phyloP scores from a whole-genome alignment of 2,113 vertebrate genomes.

The Tor tambroides region DNA sequence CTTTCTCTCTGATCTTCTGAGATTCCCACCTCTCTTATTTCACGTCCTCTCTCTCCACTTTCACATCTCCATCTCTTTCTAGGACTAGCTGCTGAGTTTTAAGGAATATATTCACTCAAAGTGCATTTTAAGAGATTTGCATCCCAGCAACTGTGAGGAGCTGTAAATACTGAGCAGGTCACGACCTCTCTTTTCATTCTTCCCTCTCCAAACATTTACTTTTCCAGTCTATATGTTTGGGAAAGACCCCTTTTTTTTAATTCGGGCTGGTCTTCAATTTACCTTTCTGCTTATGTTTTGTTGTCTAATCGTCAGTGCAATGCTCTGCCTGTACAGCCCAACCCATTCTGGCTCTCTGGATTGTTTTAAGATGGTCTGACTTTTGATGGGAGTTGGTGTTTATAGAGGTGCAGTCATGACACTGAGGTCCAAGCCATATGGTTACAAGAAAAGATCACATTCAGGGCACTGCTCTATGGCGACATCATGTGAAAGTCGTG shows the following conservation, averaged over 20 bases:
- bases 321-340: not conserved
- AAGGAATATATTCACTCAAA: not conserved
- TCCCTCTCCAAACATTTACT: constrained; percentile 55
- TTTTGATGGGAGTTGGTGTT: not conserved
- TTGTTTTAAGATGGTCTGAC: not conserved
- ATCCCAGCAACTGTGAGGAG: constrained; percentile 31
- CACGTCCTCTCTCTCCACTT: not conserved
- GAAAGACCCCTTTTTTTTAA: constrained; percentile 17
- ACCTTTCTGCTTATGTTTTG: not conserved
- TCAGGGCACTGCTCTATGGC: too few species aligned
- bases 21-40: constrained; percentile 12
- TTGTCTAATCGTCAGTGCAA: not conserved
- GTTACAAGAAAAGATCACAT: not conserved
- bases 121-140: constrained; percentile 40
- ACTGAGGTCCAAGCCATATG: not conserved
- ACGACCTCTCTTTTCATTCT: constrained; percentile 5
- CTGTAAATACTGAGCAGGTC: constrained; percentile 22
- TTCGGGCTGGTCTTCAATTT: not conserved
- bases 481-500: too few species aligned
- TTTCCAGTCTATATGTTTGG: constrained; percentile 48
- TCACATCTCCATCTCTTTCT: not conserved
- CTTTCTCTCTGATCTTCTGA: constrained; percentile 31
- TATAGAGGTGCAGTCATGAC: not conserved
- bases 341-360: not conserved
- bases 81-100: not conserved